phyloP scores from a whole-genome alignment of 2,797 vertebrate species.

The Pipistrellus kuhlii region DNA sequence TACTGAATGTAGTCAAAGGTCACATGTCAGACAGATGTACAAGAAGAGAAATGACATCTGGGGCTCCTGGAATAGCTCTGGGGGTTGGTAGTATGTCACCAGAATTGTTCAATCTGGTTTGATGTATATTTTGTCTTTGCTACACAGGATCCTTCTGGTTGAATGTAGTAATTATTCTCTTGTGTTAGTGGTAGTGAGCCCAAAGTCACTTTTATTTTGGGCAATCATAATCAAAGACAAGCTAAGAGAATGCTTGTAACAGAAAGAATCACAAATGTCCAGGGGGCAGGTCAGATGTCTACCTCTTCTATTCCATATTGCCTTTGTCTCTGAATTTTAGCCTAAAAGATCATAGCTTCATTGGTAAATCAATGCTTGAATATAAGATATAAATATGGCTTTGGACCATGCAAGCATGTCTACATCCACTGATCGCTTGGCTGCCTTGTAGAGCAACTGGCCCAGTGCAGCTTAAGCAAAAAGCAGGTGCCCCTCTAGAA shows the following conservation, averaged over 20 bases:
- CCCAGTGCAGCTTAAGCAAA: background rate
- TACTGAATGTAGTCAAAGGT: background rate
- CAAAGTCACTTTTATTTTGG: background rate
- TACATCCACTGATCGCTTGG: background rate
- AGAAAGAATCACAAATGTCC: background rate
- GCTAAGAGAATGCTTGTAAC: background rate
- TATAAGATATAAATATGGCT: background rate
- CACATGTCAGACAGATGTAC: background rate
- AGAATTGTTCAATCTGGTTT: background rate
- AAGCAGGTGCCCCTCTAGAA: background rate
- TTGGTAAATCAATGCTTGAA: background rate
- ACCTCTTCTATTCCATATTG: background rate
- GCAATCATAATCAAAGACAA: background rate
- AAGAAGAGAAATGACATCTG: background rate
- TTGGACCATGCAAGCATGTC: background rate
- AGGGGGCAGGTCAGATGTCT: background rate
- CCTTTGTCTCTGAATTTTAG: background rate
- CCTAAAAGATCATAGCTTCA: background rate
- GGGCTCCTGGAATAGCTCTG: background rate
- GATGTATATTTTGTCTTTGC: background rate
- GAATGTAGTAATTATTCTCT: background rate
- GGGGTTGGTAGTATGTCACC: too few species aligned
- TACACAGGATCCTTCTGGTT: background rate
- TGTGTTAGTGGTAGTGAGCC: background rate
- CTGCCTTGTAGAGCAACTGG: too few species aligned